Evolutionary conservation across 2,888 invertebrate species (phyloP).

Genomic region (Acrobasis repandana): DNA sequence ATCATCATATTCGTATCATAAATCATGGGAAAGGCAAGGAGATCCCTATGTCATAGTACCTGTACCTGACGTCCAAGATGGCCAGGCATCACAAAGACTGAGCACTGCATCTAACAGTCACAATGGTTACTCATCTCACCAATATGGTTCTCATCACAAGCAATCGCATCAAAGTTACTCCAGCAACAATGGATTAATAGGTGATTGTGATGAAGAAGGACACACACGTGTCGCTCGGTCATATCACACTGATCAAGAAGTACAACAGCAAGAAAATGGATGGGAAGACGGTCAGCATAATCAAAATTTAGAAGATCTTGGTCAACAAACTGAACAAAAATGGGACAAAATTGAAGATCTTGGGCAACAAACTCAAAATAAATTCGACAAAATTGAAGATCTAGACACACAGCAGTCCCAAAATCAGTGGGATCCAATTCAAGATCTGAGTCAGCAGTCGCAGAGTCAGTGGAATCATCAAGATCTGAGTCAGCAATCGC

Average conservation of each 20-base stretch:
- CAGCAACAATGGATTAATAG: conserved; percentile 34
- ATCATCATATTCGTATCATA: conserved; percentile 77
- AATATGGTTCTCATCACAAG: conserved; percentile 51
- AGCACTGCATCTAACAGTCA: conserved; percentile 47
- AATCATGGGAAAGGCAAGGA: conserved; percentile 78
- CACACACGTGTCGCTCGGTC: conserved; percentile 63
- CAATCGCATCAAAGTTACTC: conserved; percentile 47
- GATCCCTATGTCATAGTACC: conserved; percentile 76
- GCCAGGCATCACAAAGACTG: conserved; percentile 53
- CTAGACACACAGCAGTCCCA: conserved; percentile 45
- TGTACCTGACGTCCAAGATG: conserved; percentile 41
- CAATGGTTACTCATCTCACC: conserved; percentile 47
- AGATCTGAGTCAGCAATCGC: conserved; percentile 27
- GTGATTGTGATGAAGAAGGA: conserved; percentile 51
- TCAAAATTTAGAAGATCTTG: conserved; percentile 35
- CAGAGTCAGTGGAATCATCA: conserved; percentile 25
- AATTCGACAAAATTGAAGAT: conserved; percentile 39
- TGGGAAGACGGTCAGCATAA: conserved; percentile 46
- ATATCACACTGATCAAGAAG: conserved; percentile 38
- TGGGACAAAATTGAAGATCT: conserved; percentile 45
- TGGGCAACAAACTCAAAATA: conserved; percentile 48
- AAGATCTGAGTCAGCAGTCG: conserved; percentile 41
- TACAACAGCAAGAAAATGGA: conserved; percentile 35
- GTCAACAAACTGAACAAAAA: conserved; percentile 43
- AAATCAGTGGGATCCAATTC: conserved; percentile 41